Percentiles rank a stretch among this genome's conserved stretches.
These are phyloP conservation scores for Caenorhabditis latens DNA, from an alignment of 1,140 invertebrate genomes.

Conservation along the genomic window DNA sequence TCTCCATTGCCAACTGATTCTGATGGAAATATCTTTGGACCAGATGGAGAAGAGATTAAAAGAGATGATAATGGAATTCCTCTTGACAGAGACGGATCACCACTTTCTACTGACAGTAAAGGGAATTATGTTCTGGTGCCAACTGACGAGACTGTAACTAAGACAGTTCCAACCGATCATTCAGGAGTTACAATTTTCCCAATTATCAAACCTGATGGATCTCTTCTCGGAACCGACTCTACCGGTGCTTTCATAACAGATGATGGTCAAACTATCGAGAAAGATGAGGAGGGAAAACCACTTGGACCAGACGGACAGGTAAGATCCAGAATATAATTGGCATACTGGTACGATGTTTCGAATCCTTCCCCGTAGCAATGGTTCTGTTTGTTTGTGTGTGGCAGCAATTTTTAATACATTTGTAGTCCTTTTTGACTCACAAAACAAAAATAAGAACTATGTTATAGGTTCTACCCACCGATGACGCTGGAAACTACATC, in stretches of 20 bases:
- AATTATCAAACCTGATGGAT: slow-evolving; percentile 43
- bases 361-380: no score
- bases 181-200: slow-evolving; percentile 39
- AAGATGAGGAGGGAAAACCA: slow-evolving; percentile 53
- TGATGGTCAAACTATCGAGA: slow-evolving; percentile 48
- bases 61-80: slow-evolving; percentile 54
- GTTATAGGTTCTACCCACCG: no score
- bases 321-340: no score
- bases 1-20: slow-evolving; percentile 64
- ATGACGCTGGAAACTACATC: not conserved
- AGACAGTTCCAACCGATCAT: slow-evolving; percentile 52
- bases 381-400: no score
- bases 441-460: no score
- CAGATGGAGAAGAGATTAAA: slow-evolving; percentile 53
- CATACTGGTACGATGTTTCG: no score
- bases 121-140: slow-evolving; percentile 36
- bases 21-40: slow-evolving; percentile 45
- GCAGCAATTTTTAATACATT: no score
- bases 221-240: slow-evolving; percentile 8
- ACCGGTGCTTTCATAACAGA: slow-evolving; percentile 35
- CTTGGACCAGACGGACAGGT: slow-evolving; percentile 59
- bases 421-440: no score
- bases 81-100: slow-evolving; percentile 41
- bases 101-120: slow-evolving; percentile 66
- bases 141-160: not conserved